Evolutionary conservation across 2,888 invertebrate genomes (phyloP), one percentile per base, ranked within the genome.

Genomic region (Drosophila parthenogenetica): DNA sequence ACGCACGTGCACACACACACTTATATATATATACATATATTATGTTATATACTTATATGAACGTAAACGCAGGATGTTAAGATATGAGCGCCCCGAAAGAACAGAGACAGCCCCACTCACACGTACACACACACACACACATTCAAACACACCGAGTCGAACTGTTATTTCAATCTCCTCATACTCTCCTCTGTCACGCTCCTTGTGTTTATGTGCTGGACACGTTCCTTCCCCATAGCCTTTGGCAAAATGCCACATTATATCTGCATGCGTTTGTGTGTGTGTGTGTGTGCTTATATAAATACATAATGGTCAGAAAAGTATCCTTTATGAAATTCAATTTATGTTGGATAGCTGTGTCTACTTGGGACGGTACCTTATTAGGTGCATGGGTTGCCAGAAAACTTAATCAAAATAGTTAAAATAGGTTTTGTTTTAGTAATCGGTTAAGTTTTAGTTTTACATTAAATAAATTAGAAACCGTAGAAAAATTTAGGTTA

Each of bases 241-340:
- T 43, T 48, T 79, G 54, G 60, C 19, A 58, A 67, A 65, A 54
- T 73, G 69, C 45, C 59, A 71, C 72, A 71, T 71, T 53, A 60
- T 53, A 53, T 51, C 54, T 61, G 46, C 42, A 13, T 58, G 37
- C 43, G 14, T 55, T 5, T 55, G 40, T 64, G 46, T 51, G 29
- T 40, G 17, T 50, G 45, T 51, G 25, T 61, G 45, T 45, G 17
- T 35, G 55, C n/a, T 40, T 62, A 55, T 57, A 59, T 65, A 62
- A 55, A 67, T 78, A 72, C 69, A 79, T 77, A 81, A 81, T 74
- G 81, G 73, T 73, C 73, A 80, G 75, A 76, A 75, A 78, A 78
- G 75, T 79, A 84, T 81, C 77, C 75, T 84, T 84, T 84, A 84
- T 84, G 80, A 81, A 85, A 85, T 78, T 85, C 77, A 78, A 79